phyloP scores from a whole-genome alignment of 30 jellyfish, hydroid and myxozoan genomes.

The Hydractinia echinata region DNA sequence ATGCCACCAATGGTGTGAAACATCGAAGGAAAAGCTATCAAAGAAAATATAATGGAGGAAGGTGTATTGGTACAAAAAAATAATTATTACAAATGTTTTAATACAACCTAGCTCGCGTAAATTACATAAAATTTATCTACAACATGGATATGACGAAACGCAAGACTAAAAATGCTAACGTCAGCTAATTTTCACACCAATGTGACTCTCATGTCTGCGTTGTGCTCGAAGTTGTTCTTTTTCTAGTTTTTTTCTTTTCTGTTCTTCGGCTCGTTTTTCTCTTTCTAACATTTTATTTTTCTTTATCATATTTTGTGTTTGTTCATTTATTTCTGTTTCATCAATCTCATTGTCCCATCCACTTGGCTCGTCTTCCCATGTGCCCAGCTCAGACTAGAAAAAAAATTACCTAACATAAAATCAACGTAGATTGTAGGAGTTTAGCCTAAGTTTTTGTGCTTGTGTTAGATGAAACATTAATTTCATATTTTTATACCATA shows the following conservation, averaged over 20 bases:
- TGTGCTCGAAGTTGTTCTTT: constrained; percentile 21
- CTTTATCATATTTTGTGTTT: constrained; percentile 24
- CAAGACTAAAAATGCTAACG: neutral
- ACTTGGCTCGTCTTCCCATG: constrained; percentile 34
- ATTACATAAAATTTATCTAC: too few species aligned
- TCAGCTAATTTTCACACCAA: constrained; percentile 30
- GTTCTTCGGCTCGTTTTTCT: constrained; percentile 36
- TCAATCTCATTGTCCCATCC: constrained; percentile 39
- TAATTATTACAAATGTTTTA: too few species aligned
- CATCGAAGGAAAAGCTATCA: too few species aligned
- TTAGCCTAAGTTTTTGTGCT: neutral
- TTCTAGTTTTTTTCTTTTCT: constrained; percentile 21
- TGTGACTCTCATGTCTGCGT: constrained; percentile 17
- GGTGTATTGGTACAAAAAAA: too few species aligned
- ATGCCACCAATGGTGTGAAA: too few species aligned
- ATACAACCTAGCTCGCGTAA: too few species aligned
- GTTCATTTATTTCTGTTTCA: constrained; percentile 19
- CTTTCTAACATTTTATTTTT: constrained; percentile 32
- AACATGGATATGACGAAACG: too few species aligned
- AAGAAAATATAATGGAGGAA: too few species aligned
- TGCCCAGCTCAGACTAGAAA: constrained; percentile 35
- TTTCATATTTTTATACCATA: too few species aligned
- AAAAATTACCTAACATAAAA: neutral
- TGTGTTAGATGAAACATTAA: too few species aligned
- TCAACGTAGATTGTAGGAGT: neutral